Evolutionary conservation across 2,888 invertebrate species (phyloP).

Genomic region (Phyllotreta striolata): DNA sequence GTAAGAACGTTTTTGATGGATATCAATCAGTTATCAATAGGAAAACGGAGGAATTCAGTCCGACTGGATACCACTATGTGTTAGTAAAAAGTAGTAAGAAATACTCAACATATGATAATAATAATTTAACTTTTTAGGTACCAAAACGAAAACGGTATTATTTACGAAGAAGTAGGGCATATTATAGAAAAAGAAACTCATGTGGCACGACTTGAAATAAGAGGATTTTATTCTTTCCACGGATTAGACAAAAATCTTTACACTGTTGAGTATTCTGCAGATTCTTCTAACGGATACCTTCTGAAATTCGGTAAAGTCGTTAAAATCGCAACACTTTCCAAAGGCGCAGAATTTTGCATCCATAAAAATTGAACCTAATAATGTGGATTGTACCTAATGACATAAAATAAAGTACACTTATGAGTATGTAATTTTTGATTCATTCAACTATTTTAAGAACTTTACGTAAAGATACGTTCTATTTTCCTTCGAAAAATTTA

Average conservation of each 20-base stretch:
- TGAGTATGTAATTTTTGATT: neutral
- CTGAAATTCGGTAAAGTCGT: conserved; percentile 49
- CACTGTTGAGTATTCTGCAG: conserved; percentile 68
- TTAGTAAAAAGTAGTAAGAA: conserved; percentile 40
- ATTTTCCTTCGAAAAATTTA: neutral
- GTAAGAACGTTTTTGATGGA: conserved; percentile 55
- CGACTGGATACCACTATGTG: conserved; percentile 68
- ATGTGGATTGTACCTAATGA: neutral
- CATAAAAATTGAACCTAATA: neutral
- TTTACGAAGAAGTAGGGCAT: conserved; percentile 67
- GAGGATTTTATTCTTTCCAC: conserved; percentile 71
- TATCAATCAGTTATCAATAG: conserved; percentile 65
- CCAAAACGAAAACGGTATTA: conserved; percentile 71
- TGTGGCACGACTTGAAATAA: conserved; percentile 68
- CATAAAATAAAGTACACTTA: neutral
- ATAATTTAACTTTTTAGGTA: conserved; percentile 57
- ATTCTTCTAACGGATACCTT: conserved; percentile 66
- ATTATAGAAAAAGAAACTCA: conserved; percentile 62
- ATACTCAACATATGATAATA: neutral
- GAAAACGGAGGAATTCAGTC: conserved; percentile 63
- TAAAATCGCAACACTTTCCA: neutral
- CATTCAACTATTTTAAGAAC: neutral
- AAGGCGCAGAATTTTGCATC: neutral
- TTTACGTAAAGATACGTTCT: neutral
- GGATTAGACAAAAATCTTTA: conserved; percentile 69